Evolutionary conservation across 2,113 vertebrate genomes (phyloP).

Genomic region (Fulmarus glacialis): DNA sequence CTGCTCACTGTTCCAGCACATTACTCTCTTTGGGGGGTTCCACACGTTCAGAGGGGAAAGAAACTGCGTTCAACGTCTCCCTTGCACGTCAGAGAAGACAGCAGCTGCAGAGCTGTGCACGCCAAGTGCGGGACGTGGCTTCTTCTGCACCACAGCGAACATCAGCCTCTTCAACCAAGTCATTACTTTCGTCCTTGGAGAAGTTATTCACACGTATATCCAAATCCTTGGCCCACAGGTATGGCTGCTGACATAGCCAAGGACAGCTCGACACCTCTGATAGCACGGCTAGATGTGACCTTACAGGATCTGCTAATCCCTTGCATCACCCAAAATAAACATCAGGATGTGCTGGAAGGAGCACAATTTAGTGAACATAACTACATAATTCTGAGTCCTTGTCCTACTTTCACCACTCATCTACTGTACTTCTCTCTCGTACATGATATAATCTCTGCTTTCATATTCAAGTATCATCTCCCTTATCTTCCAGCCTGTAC

Average conservation of each 20-base stretch:
- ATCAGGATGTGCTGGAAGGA: background rate
- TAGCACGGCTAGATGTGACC: background rate
- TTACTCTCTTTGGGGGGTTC: background rate
- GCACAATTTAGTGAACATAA: background rate
- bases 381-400: background rate
- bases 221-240: constrained; percentile 21
- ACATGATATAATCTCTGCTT: background rate
- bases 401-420: background rate
- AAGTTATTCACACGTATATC: background rate
- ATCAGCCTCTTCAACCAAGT: background rate
- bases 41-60: background rate
- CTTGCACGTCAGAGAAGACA: background rate
- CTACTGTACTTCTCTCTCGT: background rate
- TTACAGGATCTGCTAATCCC: background rate
- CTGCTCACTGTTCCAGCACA: background rate
- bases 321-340: background rate
- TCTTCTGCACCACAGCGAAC: background rate
- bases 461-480: background rate
- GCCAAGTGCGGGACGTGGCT: constrained; percentile 34
- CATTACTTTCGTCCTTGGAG: constrained; percentile 5
- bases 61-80: background rate
- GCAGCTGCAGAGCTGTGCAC: constrained; percentile 10
- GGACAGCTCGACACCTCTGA: constrained; percentile 18
- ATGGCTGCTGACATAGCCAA: background rate
- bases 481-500: background rate